These are phyloP conservation scores for Carcharodon carcharias DNA, from an alignment of 2,797 vertebrate genomes.

Conservation along the genomic window DNA sequence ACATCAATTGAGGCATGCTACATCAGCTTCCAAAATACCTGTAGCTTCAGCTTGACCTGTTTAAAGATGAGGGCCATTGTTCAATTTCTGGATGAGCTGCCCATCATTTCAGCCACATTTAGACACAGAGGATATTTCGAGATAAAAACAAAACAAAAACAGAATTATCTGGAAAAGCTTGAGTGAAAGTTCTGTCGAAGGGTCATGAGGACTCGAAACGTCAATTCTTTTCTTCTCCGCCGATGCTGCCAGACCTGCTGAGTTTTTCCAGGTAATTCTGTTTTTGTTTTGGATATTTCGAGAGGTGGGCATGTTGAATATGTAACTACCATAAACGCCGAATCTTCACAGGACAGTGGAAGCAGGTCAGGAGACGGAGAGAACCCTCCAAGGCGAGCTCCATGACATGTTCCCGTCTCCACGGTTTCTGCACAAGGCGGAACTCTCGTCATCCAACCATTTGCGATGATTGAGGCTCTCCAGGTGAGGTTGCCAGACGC, in stretches of 20 bases:
- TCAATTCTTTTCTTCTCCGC: too few species aligned
- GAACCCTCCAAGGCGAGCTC: not conserved
- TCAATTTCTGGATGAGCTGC: not conserved
- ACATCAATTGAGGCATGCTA: not conserved
- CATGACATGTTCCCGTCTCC: not conserved
- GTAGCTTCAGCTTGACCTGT: not conserved
- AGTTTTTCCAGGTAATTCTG: too few species aligned
- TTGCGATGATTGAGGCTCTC: not conserved
- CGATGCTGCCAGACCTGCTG: too few species aligned
- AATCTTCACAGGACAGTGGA: not conserved
- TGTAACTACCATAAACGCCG: not conserved
- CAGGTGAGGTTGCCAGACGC: not conserved
- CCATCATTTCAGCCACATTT: not conserved
- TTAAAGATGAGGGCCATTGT: not conserved
- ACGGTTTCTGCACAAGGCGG: not conserved
- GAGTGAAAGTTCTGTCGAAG: too few species aligned
- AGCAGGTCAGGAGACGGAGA: too few species aligned
- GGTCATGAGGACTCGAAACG: too few species aligned
- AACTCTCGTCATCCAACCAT: not conserved
- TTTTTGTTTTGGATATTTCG: too few species aligned
- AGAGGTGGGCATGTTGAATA: not conserved
- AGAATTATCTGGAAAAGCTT: too few species aligned
- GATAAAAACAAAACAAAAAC: too few species aligned
- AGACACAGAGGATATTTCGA: not conserved
- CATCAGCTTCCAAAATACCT: not conserved